These are phyloP conservation scores for Aplysia californica DNA, from an alignment of 1,140 invertebrate genomes.

Conservation along the genomic window DNA sequence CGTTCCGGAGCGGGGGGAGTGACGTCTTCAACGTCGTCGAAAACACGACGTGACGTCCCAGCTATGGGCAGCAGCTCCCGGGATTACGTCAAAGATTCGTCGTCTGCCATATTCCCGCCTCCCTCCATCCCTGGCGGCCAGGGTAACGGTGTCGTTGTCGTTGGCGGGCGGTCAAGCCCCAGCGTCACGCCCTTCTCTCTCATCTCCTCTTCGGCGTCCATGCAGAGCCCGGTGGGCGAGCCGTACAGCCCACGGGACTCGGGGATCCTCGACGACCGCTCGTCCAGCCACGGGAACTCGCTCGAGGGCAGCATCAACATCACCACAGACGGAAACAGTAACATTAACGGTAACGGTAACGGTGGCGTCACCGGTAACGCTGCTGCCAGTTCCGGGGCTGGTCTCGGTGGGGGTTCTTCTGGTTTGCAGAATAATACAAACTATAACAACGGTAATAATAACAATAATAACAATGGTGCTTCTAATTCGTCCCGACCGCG, in stretches of 20 bases:
- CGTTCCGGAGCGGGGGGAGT: background rate
- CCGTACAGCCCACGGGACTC: conserved; percentile 1
- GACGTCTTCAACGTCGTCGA: background rate
- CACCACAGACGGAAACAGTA: background rate
- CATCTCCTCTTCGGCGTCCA: background rate
- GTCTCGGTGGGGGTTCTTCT: too few relatives aligned
- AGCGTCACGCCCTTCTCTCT: background rate
- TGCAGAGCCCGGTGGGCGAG: background rate
- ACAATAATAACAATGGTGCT: too few relatives aligned
- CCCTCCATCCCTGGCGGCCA: too few relatives aligned
- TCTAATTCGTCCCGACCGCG: background rate
- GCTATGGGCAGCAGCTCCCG: background rate
- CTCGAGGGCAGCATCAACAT: conserved; percentile 11
- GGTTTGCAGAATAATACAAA: too few relatives aligned
- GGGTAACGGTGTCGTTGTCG: too few relatives aligned
- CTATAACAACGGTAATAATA: too few relatives aligned
- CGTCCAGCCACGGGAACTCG: conserved; percentile 17
- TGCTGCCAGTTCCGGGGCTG: background rate
- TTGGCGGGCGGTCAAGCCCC: too few relatives aligned
- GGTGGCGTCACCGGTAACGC: background rate
- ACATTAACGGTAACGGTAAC: too few relatives aligned
- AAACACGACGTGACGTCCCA: background rate
- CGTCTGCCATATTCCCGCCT: background rate
- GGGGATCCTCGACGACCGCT: conserved; percentile 23
- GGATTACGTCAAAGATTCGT: background rate